Percentiles rank a stretch among this genome's conserved stretches.
These are phyloP conservation scores for Nysson spinosus DNA, from an alignment of 2,888 invertebrate genomes.

Conservation along the genomic window DNA sequence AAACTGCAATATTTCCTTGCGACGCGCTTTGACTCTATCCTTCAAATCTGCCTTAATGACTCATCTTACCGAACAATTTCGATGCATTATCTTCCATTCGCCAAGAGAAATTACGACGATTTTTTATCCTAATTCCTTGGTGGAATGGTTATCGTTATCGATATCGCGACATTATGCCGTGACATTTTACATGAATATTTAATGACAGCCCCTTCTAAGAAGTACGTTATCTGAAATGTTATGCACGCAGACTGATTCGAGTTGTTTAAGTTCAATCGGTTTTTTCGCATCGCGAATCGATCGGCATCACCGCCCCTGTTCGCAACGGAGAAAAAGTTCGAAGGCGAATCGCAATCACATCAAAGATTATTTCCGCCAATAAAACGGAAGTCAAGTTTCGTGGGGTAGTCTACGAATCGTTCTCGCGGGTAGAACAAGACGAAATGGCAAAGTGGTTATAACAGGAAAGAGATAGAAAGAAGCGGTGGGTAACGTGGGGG, in stretches of 20 bases:
- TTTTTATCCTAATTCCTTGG: background rate
- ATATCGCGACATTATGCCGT: conserved; percentile 35
- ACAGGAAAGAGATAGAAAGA: conserved; percentile 1
- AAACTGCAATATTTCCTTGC: conserved; percentile 60
- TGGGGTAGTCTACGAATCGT: conserved; percentile 41
- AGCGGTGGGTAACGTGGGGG: background rate
- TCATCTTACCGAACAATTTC: conserved; percentile 38
- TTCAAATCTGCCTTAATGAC: conserved; percentile 14
- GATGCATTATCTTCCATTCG: conserved; percentile 26
- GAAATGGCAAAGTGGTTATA: conserved; percentile 48
- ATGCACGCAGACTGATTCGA: conserved; percentile 13
- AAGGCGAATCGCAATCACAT: conserved; percentile 70
- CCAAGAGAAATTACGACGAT: background rate
- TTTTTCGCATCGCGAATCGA: conserved; percentile 48
- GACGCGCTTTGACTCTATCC: conserved; percentile 18
- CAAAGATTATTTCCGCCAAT: conserved; percentile 76
- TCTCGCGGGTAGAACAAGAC: conserved; percentile 53
- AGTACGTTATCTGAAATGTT: conserved; percentile 36
- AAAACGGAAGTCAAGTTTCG: conserved; percentile 70
- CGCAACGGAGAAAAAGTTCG: conserved; percentile 53
- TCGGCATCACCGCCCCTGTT: conserved; percentile 26
- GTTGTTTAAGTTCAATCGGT: conserved; percentile 31
- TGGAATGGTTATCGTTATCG: background rate
- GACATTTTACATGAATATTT: conserved; percentile 34
- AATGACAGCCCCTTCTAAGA: conserved; percentile 12